Evolutionary conservation across 1,140 invertebrate genomes (phyloP).

Genomic region (Nomia melanderi): DNA sequence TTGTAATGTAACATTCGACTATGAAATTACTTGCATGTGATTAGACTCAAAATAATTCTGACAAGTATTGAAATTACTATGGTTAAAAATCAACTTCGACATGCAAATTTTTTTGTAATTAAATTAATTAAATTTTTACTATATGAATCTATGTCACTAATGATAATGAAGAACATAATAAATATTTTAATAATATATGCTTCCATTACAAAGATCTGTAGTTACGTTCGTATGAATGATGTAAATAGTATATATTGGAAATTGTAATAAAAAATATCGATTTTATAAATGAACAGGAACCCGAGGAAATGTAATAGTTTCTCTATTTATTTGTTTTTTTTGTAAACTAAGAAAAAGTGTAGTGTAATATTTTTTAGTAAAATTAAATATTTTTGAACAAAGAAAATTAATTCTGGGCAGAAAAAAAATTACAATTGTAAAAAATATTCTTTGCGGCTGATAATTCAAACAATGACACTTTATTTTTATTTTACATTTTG

Average conservation of each 20-base stretch:
- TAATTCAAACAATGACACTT: neutral
- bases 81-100: neutral
- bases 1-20: neutral
- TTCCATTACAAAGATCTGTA: too few relatives aligned
- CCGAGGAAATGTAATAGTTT: neutral
- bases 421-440: neutral
- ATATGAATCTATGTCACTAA: too few relatives aligned
- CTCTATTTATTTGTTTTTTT: slow-evolving; percentile 29
- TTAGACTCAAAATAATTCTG: too few relatives aligned
- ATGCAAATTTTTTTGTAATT: neutral
- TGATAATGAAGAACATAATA: too few relatives aligned
- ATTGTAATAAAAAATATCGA: neutral
- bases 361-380: too few relatives aligned
- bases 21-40: too few relatives aligned
- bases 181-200: too few relatives aligned
- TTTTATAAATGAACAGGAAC: neutral
- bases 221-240: neutral
- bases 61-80: too few relatives aligned
- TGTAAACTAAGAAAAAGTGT: neutral
- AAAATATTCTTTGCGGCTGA: neutral
- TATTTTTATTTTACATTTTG: neutral
- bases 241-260: neutral
- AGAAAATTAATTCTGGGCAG: neutral
- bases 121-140: neutral
- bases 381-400: too few relatives aligned